Percentiles rank a stretch among this genome's conserved stretches.
Conservation (phyloP, 2,888 invertebrate species). For the Lasioglossum villosulum region DNA sequence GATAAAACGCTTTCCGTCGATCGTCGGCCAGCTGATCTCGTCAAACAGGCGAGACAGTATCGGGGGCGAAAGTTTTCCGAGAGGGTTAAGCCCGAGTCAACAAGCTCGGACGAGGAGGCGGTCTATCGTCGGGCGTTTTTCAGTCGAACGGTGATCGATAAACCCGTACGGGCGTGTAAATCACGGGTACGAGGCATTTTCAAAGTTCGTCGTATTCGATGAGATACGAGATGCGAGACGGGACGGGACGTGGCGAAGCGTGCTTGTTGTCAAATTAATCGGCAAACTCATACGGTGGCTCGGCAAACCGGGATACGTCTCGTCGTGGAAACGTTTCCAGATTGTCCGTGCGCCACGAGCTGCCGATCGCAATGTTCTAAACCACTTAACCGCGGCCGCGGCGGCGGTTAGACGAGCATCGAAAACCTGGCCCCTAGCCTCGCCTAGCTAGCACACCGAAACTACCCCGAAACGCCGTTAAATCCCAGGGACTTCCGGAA, state of each 20-base stretch:
- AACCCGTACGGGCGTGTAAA: constrained; percentile 44
- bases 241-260: not conserved
- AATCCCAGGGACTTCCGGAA: constrained; percentile 68
- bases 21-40: constrained; percentile 1
- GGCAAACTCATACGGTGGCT: constrained; percentile 59
- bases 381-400: constrained; percentile 59
- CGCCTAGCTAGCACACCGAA: constrained; percentile 37
- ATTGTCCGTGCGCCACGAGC: constrained; percentile 59
- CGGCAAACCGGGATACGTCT: constrained; percentile 51
- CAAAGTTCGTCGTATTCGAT: constrained; percentile 29
- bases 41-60: not conserved
- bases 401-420: constrained; percentile 62
- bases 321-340: constrained; percentile 61
- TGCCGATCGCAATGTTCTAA: constrained; percentile 70
- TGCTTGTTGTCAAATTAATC: constrained; percentile 60
- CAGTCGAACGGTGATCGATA: constrained; percentile 24
- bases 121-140: constrained; percentile 32
- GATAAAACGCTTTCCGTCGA: not conserved
- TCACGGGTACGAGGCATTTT: constrained; percentile 40
- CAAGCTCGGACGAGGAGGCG: not conserved
- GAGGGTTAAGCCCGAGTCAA: constrained; percentile 3
- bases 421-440: constrained; percentile 54
- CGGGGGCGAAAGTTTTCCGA: constrained; percentile 2
- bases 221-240: not conserved
- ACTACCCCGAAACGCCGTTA: constrained; percentile 52